phyloP scores from a whole-genome alignment of 1,140 invertebrate species.

The Drosophila ironensis region DNA sequence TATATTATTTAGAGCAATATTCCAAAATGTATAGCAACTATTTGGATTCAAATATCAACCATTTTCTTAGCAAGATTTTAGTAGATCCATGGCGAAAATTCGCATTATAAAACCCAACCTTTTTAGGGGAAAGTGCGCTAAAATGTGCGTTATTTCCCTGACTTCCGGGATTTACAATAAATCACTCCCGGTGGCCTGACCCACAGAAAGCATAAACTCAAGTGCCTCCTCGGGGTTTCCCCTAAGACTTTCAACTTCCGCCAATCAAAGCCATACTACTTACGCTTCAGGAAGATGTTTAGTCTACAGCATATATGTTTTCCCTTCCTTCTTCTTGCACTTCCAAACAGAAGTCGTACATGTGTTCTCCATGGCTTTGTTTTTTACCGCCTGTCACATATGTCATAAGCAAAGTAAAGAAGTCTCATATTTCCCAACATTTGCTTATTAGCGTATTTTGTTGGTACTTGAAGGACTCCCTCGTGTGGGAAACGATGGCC shows the following conservation, averaged over 20 bases:
- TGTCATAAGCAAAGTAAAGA: constrained; percentile 48
- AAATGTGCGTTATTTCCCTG: too few species aligned
- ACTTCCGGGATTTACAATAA: neutral
- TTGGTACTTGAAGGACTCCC: constrained; percentile 63
- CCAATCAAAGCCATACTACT: constrained; percentile 40
- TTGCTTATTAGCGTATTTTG: constrained; percentile 68
- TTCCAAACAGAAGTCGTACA: constrained; percentile 60
- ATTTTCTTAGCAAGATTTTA: too few species aligned
- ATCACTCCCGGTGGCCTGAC: constrained; percentile 11
- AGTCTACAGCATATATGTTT: too few species aligned
- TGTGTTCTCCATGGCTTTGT: constrained; percentile 55
- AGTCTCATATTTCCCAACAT: constrained; percentile 58
- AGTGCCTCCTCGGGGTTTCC: constrained; percentile 13
- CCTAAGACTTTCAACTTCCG: constrained; percentile 14
- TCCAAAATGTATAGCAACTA: too few species aligned
- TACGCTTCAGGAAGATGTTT: constrained; percentile 2
- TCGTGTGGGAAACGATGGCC: constrained; percentile 52
- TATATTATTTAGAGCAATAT: too few species aligned
- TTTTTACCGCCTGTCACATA: constrained; percentile 49
- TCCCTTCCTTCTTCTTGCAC: neutral
- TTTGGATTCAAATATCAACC: too few species aligned
- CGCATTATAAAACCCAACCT: too few species aligned
- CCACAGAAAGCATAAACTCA: neutral
- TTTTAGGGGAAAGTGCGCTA: too few species aligned
- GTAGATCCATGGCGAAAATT: too few species aligned